Base-by-base conservation (phyloP, 2,113 vertebrate species). In the Siniperca chuatsi region DNA sequence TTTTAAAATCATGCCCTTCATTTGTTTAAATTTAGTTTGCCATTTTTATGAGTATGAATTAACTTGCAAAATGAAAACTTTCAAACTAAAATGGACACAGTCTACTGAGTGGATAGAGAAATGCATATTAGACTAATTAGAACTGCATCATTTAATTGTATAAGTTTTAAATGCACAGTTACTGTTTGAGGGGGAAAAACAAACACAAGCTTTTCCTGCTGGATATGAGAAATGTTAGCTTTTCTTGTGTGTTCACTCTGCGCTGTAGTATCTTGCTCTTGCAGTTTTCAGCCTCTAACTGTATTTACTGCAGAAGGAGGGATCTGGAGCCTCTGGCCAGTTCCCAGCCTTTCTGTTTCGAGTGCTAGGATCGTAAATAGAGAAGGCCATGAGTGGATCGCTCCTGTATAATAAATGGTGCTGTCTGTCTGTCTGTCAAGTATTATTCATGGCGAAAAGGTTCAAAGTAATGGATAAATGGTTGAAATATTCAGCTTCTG, bases 291-390 rank as follows among this genome's bases (percentile, higher is more conserved):
- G 74, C 54, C 54, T 72, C 57, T 40, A 37, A 58, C 21, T 29
- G 11, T 69, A 78, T 85, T 84, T 83, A 73, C 77, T 84, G 74
- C 68, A 46, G 70, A 70, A 61, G 25, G 75, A 79, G 25, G 2
- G 29, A 25, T 55, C 54, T 25, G 6, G 67, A 66, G 35, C 60
- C 29, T 74, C 57, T 57, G 61, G 29, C 42, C 74, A 35, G 69
- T 85, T 73, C 18, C n/a, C 70, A 55, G 65, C 54, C 40, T 42
- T 25, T 35, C 40, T 55, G 7, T 70, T 80, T 54, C 13, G 21
- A 71, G 44, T 66, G 61, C 18, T 7, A 6, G 29, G n/a, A 40
- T 64, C 29, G 57, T 64, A 12, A 70, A 54, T 52, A 40, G 33
- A 79, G 25, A 21, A 21, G 44, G 9, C 21, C 10, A 9, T 57